These are phyloP conservation scores for Microctonus hyperodae DNA, from an alignment of 2,888 invertebrate species.

Conservation along the genomic window DNA sequence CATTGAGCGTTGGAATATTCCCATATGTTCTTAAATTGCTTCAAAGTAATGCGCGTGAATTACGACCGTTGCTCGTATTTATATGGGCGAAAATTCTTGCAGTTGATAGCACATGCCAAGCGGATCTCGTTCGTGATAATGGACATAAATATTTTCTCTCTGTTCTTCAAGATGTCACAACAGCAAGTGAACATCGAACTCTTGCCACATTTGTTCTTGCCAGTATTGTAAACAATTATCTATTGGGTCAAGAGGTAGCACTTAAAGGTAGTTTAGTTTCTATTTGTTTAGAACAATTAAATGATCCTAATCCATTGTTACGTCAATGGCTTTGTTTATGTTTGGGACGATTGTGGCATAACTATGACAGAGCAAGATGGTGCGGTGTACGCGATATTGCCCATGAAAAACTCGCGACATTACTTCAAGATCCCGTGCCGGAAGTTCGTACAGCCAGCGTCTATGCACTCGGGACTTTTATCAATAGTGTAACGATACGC, in stretches of 20 bases:
- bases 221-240: slow-evolving; percentile 89
- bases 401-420: slow-evolving; percentile 90
- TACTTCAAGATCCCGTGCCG: slow-evolving; percentile 82
- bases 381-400: slow-evolving; percentile 94
- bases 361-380: slow-evolving; percentile 90
- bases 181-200: slow-evolving; percentile 87
- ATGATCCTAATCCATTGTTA: slow-evolving; percentile 72
- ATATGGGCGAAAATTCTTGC: slow-evolving; percentile 99
- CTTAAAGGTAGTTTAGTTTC: slow-evolving; percentile 89
- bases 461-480: slow-evolving; percentile 93
- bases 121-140: slow-evolving; percentile 91
- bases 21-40: slow-evolving; percentile 97
- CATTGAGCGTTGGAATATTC: slow-evolving; percentile 97
- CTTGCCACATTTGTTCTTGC: slow-evolving; percentile 95
- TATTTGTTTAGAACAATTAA: slow-evolving; percentile 89
- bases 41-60: slow-evolving; percentile 92
- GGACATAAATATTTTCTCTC: slow-evolving; percentile 95
- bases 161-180: slow-evolving; percentile 85
- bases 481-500: slow-evolving; percentile 82
- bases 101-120: slow-evolving; percentile 94
- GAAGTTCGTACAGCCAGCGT: slow-evolving; percentile 95
- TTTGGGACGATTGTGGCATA: slow-evolving; percentile 89
- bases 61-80: slow-evolving; percentile 92
- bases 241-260: slow-evolving; percentile 89
- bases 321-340: slow-evolving; percentile 93